phyloP scores from a whole-genome alignment of 2,888 invertebrate species.

The Apodemia duryi region DNA sequence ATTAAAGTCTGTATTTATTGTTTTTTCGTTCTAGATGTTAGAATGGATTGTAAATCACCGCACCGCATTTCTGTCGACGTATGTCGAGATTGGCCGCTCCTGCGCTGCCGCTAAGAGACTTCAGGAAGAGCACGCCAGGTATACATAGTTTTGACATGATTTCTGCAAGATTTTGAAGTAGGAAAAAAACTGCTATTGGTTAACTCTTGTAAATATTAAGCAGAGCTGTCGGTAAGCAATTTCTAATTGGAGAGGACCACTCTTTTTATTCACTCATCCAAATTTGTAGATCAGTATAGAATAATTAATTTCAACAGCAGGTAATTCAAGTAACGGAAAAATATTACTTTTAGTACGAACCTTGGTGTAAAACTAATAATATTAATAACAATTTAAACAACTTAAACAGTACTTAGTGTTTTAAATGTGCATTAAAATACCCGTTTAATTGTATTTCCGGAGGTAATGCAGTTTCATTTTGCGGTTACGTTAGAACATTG shows the following conservation, averaged over 20 bases:
- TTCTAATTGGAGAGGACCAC: no score
- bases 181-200: no score
- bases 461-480: background rate
- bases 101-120: constrained; percentile 93
- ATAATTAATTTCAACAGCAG: no score
- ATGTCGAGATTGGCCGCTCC: constrained; percentile 97
- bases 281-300: no score
- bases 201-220: no score
- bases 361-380: background rate
- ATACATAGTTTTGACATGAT: background rate
- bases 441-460: background rate
- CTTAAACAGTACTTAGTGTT: background rate
- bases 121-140: constrained; percentile 95
- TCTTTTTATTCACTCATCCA: background rate
- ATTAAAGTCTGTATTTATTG: no score
- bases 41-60: constrained; percentile 98
- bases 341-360: background rate
- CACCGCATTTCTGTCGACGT: constrained; percentile 95
- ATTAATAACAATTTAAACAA: background rate
- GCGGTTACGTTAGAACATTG: background rate
- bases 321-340: background rate
- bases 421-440: background rate
- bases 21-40: constrained; percentile 85
- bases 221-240: no score
- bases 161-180: no score